Conservation (phyloP, 2,113 vertebrate species). For the Halcyon senegalensis region DNA sequence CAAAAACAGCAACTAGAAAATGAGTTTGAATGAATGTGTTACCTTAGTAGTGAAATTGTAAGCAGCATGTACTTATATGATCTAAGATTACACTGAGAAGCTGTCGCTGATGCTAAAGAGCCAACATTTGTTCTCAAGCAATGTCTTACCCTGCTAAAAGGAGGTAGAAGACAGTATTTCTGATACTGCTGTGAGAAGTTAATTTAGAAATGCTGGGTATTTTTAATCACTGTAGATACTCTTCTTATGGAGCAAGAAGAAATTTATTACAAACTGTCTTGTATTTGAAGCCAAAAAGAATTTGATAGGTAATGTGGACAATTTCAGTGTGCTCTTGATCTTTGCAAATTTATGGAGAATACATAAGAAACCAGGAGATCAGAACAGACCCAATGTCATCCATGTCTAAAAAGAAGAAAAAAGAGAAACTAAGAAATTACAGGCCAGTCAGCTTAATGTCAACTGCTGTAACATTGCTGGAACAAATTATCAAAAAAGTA, state of each 20-base stretch:
- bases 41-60: neutral
- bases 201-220: neutral
- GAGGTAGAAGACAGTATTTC: neutral
- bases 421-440: neutral
- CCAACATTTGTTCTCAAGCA: neutral
- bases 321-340: neutral
- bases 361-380: neutral
- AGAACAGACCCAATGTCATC: neutral
- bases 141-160: neutral
- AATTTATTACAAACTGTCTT: neutral
- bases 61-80: neutral
- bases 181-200: neutral
- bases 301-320: neutral
- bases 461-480: neutral
- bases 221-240: neutral
- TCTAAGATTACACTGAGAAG: neutral
- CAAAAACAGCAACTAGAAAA: neutral
- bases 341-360: neutral
- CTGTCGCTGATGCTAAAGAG: neutral
- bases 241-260: neutral
- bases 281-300: neutral
- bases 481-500: slow-evolving; percentile 20
- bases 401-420: neutral
- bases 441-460: slow-evolving; percentile 45
- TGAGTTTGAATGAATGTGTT: neutral